Evolutionary conservation across 1,140 invertebrate species (phyloP).

Genomic region (Drosophila yakuba): DNA sequence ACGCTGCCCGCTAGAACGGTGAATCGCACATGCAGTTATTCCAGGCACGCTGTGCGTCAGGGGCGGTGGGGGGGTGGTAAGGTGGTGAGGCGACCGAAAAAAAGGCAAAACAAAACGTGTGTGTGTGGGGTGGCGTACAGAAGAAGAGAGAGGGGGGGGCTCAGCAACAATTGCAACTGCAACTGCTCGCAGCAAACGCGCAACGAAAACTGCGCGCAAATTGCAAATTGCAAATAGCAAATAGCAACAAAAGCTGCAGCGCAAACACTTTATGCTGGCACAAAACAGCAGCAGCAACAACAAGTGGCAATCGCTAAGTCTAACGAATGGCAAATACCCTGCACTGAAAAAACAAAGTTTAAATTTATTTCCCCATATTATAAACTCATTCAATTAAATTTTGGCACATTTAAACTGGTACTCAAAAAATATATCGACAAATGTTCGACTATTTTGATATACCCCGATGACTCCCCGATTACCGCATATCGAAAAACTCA

Average conservation of each 20-base stretch:
- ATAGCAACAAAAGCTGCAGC: constrained; percentile 75
- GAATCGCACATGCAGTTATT: constrained; percentile 12
- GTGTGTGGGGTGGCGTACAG: neutral
- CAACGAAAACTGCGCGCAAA: constrained; percentile 67
- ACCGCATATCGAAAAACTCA: constrained; percentile 36
- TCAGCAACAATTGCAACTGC: constrained; percentile 36
- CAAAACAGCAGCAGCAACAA: constrained; percentile 31
- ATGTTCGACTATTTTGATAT: neutral
- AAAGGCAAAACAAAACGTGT: neutral
- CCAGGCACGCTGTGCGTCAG: constrained; percentile 21
- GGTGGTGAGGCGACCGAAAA: constrained; percentile 2
- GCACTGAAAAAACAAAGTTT: neutral
- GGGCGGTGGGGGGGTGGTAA: neutral
- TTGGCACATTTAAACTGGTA: too few relatives aligned
- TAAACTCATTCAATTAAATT: too few relatives aligned
- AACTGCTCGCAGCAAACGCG: constrained; percentile 75
- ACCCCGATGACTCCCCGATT: neutral
- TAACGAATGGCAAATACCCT: neutral
- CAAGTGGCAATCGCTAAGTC: constrained; percentile 1
- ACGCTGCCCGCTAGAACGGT: neutral
- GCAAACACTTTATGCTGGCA: constrained; percentile 74
- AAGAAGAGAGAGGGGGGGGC: neutral
- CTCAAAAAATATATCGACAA: too few relatives aligned
- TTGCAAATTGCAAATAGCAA: constrained; percentile 43
- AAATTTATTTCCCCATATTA: neutral